Base-by-base conservation (phyloP, 2,888 invertebrate species). In the Cerastis rubricosa region DNA sequence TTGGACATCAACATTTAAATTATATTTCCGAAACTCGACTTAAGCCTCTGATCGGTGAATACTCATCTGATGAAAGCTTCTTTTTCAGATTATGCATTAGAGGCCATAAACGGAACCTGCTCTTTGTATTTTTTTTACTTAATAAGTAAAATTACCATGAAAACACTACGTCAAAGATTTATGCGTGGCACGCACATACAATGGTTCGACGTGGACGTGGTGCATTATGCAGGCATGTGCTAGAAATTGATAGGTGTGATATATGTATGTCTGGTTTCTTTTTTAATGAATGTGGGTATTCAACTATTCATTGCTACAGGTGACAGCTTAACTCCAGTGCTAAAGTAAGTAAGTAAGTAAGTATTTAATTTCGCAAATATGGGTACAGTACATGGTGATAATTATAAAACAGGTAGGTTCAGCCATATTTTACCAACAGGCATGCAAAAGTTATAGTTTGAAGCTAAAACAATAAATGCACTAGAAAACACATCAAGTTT, bases 221-320 rank as follows among this genome's bases (percentile, higher is more conserved):
- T 35, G 35, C 68, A 85, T 87, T 87, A 85, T 86, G 83, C 83
- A 85, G 74, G 74, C 54, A 85, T 81, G 77, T 57, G 71, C 61
- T 51, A 80, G 81, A 78, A 80, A 80, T 70, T 71, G 49, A 66
- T 64, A 74, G 19, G 6, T 69, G 61, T 57, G 61, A 71, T 73
- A 49, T 54, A 76, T 57, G 67, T 57, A 74, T 61, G 69, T 43
- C 25, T 47, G 47, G 67, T 80, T 80, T 83, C 63, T 76, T 76
- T 79, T 80, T 61, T 29, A 84, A 83, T 83, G n/a, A 54, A 74
- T 71, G 63, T 59, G 45, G 59, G 29, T 59, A 29, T 29, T 72
- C 12, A 49, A 40, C 35, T 45, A 25, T 47, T 47, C 35, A 40
- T 45, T 8, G 65, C 6, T 59, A 7, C 4, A 51, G 19, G 4